These are phyloP conservation scores for Sesia apiformis DNA, from an alignment of 2,888 invertebrate species.

Conservation along the genomic window DNA sequence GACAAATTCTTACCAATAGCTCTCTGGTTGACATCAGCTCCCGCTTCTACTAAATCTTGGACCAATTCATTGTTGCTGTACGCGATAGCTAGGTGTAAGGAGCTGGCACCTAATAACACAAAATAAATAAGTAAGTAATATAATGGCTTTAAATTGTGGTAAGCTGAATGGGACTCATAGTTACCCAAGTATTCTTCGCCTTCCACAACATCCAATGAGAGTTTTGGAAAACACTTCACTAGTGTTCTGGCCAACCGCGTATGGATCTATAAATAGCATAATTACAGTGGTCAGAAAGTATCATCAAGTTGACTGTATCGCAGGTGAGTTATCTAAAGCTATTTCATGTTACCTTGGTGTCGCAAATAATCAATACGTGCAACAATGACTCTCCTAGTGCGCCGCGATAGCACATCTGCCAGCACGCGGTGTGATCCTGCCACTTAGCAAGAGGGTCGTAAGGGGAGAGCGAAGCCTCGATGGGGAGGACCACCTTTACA, in stretches of 20 bases:
- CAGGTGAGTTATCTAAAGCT: not conserved
- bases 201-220: slow-evolving; percentile 95
- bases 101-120: slow-evolving; percentile 83
- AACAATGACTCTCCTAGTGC: slow-evolving; percentile 95
- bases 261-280: slow-evolving; percentile 61
- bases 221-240: slow-evolving; percentile 91
- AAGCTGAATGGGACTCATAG: too few species aligned
- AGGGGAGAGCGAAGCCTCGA: slow-evolving; percentile 87
- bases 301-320: too few species aligned
- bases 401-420: slow-evolving; percentile 98
- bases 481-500: slow-evolving; percentile 82
- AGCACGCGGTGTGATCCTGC: slow-evolving; percentile 94
- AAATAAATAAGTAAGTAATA: too few species aligned
- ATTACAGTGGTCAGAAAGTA: too few species aligned
- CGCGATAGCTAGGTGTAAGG: slow-evolving; percentile 96
- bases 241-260: slow-evolving; percentile 90
- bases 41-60: slow-evolving; percentile 92
- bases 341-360: slow-evolving; percentile 79
- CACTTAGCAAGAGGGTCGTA: slow-evolving; percentile 92
- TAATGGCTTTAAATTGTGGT: too few species aligned
- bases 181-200: slow-evolving; percentile 96
- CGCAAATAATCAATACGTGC: slow-evolving; percentile 95
- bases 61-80: slow-evolving; percentile 97
- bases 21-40: slow-evolving; percentile 92
- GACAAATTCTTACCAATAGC: slow-evolving; percentile 81